These are phyloP conservation scores for Patiria pectinifera DNA, from an alignment of 53 echinoderm and acorn worm species.

Conservation along the genomic window DNA sequence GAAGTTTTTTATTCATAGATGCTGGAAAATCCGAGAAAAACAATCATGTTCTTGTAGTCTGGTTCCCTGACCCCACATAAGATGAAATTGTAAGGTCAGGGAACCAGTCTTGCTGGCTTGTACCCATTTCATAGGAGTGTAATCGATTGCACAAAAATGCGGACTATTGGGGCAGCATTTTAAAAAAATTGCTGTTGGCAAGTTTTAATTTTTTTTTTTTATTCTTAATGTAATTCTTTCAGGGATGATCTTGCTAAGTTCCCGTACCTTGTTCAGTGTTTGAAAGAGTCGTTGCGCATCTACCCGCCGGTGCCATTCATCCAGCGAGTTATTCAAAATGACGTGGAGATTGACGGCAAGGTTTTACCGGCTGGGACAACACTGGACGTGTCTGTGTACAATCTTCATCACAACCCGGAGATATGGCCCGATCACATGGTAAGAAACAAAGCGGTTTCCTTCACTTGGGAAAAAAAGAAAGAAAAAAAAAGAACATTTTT, in stretches of 20 bases:
- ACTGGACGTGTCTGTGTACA: slow-evolving; percentile 39
- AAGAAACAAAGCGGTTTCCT: background rate
- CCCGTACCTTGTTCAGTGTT: slow-evolving; percentile 60
- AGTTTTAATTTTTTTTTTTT: background rate
- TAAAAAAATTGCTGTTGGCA: too few relatives aligned
- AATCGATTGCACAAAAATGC: too few relatives aligned
- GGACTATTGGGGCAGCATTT: too few relatives aligned
- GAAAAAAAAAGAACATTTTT: background rate
- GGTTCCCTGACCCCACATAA: too few relatives aligned
- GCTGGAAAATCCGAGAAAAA: too few relatives aligned
- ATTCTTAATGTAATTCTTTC: background rate
- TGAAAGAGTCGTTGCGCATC: slow-evolving; percentile 67
- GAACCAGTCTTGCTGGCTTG: too few relatives aligned
- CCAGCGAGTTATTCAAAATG: slow-evolving; percentile 50
- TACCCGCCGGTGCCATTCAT: slow-evolving; percentile 61
- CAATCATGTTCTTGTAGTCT: too few relatives aligned
- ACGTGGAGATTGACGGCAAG: slow-evolving; percentile 58
- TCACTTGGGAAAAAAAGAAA: too few relatives aligned
- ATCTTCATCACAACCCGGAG: slow-evolving; percentile 64
- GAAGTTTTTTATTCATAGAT: too few relatives aligned
- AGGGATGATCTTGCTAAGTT: slow-evolving; percentile 65
- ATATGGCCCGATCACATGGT: slow-evolving; percentile 64
- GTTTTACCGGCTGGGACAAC: slow-evolving; percentile 44
- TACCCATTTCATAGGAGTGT: too few relatives aligned
- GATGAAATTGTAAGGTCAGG: too few relatives aligned